Base-by-base conservation (phyloP, 2,113 vertebrate genomes). In the Todiramphus chloris region DNA sequence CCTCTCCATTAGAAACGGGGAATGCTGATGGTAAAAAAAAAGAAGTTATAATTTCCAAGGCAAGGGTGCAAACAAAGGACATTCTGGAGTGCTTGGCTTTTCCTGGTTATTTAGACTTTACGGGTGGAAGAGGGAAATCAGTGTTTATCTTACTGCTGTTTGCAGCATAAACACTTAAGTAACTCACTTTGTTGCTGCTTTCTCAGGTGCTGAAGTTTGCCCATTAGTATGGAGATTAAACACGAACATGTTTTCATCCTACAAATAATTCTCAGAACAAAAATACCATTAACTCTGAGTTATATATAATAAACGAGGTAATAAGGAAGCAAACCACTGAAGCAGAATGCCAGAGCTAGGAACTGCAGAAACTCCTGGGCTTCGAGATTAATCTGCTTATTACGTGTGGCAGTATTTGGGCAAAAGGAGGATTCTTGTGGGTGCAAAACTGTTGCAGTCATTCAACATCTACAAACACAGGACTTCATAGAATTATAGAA, bases 271-370 rank as follows among this genome's bases (percentile, higher is more conserved):
- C 89, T 53, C 41, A 68, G 91, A 84, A 92, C 77, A 96, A 75
- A 95, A 81, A 43, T 56, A 13, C 37, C 83, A 94, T 96, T 95
- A 95, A 72, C 80, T 89, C 66, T 0, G 0, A 74, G 55, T 78
- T 53, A 81, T 89, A 60, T 27, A 55, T 43, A 67, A 89, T 63
- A 70, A 94, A 67, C 0, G 1, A 78, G 69, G 91, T 27, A 94
- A 93, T 95, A 87, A 95, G 89, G 94, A 94, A 92, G 66, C 23
- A 92, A 94, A 87, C 33, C 11, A 2, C 64, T 89, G 80, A 89
- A 89, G 23, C 69, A 84, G 80, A 89, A 92, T 21, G 25, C 11
- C 77, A 68, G 89, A 75, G 72, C 46, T 13, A 73, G 59, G 67
- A 80, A 19, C 68, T 59, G 68, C 28, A 80, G 62, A 18, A 87